These are phyloP conservation scores for Ciconia boyciana DNA, from an alignment of 2,113 vertebrate species.

Conservation along the genomic window DNA sequence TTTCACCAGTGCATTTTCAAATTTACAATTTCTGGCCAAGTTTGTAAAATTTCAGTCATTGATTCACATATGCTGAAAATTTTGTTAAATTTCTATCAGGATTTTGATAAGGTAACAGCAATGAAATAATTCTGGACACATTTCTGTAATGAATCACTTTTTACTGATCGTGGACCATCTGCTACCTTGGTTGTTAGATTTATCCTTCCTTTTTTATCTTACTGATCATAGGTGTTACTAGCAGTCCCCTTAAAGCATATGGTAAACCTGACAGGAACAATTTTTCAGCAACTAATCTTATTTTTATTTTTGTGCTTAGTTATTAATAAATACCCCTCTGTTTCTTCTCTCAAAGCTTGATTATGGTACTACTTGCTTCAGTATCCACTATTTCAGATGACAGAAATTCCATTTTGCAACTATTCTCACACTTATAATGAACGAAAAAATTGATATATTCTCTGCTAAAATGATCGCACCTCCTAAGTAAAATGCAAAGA, in stretches of 20 bases:
- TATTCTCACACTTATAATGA: background rate
- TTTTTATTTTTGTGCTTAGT: background rate
- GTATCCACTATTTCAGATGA: background rate
- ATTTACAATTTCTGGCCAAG: background rate
- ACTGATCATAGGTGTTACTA: background rate
- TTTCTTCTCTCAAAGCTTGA: background rate
- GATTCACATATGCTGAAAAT: background rate
- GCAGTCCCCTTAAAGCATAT: background rate
- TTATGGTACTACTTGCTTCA: background rate
- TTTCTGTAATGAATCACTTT: background rate
- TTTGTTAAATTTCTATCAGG: background rate
- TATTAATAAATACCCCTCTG: background rate
- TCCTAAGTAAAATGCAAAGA: background rate
- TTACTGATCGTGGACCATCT: background rate
- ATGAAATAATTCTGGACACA: background rate
- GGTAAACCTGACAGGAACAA: background rate
- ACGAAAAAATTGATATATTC: background rate
- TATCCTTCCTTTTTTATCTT: background rate
- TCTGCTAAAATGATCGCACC: background rate
- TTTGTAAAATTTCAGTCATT: background rate
- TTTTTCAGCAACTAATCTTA: background rate
- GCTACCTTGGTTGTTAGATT: background rate
- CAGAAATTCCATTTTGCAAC: background rate
- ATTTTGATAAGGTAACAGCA: background rate
- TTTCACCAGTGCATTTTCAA: background rate